These are phyloP conservation scores for Sapayoa aenigma DNA, from an alignment of 2,113 vertebrate species.

Conservation along the genomic window DNA sequence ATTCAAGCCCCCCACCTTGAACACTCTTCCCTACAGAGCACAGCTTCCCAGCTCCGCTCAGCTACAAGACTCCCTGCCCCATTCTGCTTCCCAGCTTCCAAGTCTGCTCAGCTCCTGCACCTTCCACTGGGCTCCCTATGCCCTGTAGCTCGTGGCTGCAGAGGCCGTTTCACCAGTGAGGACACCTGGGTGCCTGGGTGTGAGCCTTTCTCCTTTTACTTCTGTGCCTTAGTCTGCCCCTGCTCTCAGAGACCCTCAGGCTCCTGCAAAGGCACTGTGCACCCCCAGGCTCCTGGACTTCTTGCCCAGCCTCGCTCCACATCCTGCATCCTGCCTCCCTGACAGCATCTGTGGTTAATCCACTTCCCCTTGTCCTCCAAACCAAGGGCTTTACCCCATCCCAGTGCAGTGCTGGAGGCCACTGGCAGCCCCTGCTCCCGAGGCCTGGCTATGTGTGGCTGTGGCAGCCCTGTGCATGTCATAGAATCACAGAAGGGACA, in stretches of 20 bases:
- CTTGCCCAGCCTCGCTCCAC: neutral
- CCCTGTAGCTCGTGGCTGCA: neutral
- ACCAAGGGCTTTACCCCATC: accelerated
- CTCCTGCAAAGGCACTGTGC: neutral
- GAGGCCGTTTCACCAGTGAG: neutral
- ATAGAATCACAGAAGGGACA: neutral
- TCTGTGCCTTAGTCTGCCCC: neutral
- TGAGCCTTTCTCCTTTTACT: neutral
- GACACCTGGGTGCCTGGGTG: neutral
- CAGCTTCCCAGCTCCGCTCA: neutral
- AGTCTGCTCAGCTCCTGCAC: neutral
- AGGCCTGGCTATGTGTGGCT: accelerated
- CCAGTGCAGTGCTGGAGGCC: neutral
- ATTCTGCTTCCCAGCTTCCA: neutral
- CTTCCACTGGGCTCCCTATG: neutral
- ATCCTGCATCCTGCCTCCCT: neutral
- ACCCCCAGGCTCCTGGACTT: neutral
- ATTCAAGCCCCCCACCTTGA: neutral
- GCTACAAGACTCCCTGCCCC: neutral
- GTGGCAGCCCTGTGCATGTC: neutral
- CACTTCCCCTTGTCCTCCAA: neutral
- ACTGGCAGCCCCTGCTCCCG: neutral
- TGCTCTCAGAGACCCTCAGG: accelerated
- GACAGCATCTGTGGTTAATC: neutral
- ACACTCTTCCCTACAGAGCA: neutral